Evolutionary conservation across 2,888 invertebrate genomes (phyloP).

Genomic region (Coleophora deauratella): DNA sequence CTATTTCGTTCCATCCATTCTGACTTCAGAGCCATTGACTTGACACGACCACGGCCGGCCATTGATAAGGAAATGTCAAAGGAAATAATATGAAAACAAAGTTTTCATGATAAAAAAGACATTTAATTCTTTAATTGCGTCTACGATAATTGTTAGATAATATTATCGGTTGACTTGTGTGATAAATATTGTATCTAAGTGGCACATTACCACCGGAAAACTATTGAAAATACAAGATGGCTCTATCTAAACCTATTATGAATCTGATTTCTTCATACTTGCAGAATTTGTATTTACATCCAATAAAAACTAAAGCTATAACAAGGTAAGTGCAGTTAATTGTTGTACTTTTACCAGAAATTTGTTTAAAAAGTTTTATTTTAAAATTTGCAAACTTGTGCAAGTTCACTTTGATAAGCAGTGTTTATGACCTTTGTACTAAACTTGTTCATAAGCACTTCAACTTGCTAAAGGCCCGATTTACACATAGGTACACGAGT

Average conservation of each 20-base stretch:
- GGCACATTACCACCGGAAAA: too few species aligned
- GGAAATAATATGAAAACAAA: too few species aligned
- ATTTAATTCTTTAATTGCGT: not conserved
- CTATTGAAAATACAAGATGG: conserved; percentile 56
- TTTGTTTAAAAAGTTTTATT: not conserved
- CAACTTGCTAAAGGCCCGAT: too few species aligned
- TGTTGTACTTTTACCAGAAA: not conserved
- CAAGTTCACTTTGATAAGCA: too few species aligned
- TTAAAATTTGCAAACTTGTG: not conserved
- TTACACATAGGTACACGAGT: too few species aligned
- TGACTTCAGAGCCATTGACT: too few species aligned
- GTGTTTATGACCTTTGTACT: conserved; percentile 3
- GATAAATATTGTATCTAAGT: not conserved
- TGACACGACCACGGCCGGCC: too few species aligned
- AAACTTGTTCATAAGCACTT: too few species aligned
- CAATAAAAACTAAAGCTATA: conserved; percentile 84
- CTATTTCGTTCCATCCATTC: too few species aligned
- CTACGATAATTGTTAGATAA: conserved; percentile 3
- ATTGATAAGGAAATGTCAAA: too few species aligned
- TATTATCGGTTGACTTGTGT: not conserved
- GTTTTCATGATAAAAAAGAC: not conserved
- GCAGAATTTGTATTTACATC: conserved; percentile 82
- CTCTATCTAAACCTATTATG: conserved; percentile 82
- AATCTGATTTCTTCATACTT: conserved; percentile 81
- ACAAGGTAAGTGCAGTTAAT: conserved; percentile 77